phyloP scores from a whole-genome alignment of 2,888 invertebrate species.

The Desoria tigrina region DNA sequence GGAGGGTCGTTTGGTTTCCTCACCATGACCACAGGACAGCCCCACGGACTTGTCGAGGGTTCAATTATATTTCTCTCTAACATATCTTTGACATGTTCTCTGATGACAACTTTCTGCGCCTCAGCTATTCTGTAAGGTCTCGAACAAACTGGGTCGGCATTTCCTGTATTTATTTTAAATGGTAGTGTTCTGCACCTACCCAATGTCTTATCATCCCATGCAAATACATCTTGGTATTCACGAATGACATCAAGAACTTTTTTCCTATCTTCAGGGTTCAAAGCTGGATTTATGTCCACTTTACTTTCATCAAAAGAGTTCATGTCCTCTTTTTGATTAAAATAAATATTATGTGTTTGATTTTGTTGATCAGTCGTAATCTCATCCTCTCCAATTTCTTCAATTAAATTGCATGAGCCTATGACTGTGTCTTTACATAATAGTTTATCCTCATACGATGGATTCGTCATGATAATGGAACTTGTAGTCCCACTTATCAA shows the following conservation, averaged over 20 bases:
- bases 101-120: not conserved
- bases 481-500: not conserved
- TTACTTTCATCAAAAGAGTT: not conserved
- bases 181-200: not conserved
- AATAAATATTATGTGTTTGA: not conserved
- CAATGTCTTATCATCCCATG: not conserved
- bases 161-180: slow-evolving; percentile 6
- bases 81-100: slow-evolving; percentile 1
- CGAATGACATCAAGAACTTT: no score
- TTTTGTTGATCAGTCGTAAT: not conserved
- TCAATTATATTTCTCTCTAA: not conserved
- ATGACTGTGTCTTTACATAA: no score
- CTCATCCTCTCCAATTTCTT: not conserved
- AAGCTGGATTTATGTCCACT: slow-evolving; percentile 4
- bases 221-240: not conserved
- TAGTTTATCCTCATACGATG: no score
- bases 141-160: not conserved
- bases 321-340: not conserved
- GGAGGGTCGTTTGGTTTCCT: not conserved
- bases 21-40: not conserved
- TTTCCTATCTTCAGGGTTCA: not conserved
- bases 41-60: not conserved
- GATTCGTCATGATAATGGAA: not conserved
- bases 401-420: no score
- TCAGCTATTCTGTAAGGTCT: not conserved